Base-by-base conservation (phyloP, 2,797 vertebrate species). In the Ambastaia sidthimunki region DNA sequence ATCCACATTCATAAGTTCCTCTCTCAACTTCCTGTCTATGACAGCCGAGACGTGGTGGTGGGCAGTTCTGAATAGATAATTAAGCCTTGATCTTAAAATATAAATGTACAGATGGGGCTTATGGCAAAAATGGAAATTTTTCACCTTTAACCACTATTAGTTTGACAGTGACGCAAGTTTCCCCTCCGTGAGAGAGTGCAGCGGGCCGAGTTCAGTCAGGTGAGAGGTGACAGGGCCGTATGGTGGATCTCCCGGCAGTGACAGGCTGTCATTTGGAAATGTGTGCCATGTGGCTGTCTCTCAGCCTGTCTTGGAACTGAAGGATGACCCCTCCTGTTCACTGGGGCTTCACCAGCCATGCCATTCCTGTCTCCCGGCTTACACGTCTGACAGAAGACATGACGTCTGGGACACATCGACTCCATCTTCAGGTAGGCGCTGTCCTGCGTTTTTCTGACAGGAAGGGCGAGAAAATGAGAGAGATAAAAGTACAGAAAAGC, bases 361-460 rank as follows among this genome's bases (percentile, higher is more conserved):
- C 95, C 94, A 94, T 95, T 95, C 92, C 94, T 94, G 94, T 96
- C 96, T 97, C 94, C 94, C 91, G 90, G 92, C 92, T 93, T 88
- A 94, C 94, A 93, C 91, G 93, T 95, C 94, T 98, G 98, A 98
- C 97, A 98, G 97, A 91, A 96, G 95, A 97, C 94, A 95, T 89
- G 93, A 90, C 96, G 94, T 95, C 95, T 92, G 94, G 94, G 96
- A 96, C 93, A 92, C 93, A 84, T 91, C 91, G 93, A 95, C 95
- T 95, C 72, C 37, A 63, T 81, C 83, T 86, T 83, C 78, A 84
- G 85, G 83, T 86, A 74, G 83, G 71, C 78, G 5, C 85, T 92
- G 92, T 91, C 71, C 78, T 91, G 91, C 91, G 90, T 67, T 90
- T 90, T 93, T 91, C 90, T 79, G 89, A 90, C 92, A 92, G 89